These are phyloP conservation scores for Menidia menidia DNA, from an alignment of 2,797 vertebrate genomes.

Conservation along the genomic window DNA sequence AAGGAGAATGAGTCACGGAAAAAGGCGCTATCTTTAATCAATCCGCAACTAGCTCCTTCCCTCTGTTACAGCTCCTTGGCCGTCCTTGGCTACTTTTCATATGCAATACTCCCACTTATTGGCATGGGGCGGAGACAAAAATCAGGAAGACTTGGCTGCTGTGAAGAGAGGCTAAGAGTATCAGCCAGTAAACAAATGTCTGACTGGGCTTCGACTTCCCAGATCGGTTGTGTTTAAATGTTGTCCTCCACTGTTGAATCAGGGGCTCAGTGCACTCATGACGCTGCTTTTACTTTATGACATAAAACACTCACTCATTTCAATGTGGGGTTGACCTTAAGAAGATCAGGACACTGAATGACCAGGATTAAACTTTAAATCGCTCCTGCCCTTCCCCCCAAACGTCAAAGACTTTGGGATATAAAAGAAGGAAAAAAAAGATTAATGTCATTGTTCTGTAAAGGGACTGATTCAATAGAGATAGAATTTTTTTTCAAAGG, in stretches of 20 bases:
- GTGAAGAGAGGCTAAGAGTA: conserved; percentile 33
- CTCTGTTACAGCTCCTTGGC: conserved; percentile 30
- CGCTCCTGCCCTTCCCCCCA: conserved; percentile 16
- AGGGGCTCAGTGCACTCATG: conserved; percentile 34
- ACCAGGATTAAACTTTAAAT: conserved; percentile 17
- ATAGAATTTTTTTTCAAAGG: conserved; percentile 46
- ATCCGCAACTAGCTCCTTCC: conserved; percentile 28
- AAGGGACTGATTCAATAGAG: conserved; percentile 28
- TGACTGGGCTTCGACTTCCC: conserved; percentile 18
- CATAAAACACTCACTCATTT: conserved; percentile 33
- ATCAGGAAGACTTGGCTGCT: conserved; percentile 35
- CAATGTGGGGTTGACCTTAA: conserved; percentile 24
- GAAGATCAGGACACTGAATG: conserved; percentile 20
- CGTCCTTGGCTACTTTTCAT: conserved; percentile 40
- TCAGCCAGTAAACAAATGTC: conserved; percentile 34
- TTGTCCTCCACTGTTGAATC: conserved; percentile 32
- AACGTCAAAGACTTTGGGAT: conserved; percentile 14
- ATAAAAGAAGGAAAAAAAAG: not conserved
- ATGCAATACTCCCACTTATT: conserved; percentile 14
- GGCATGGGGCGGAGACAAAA: conserved; percentile 11
- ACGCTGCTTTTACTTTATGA: conserved; percentile 53
- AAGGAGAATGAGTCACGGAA: conserved; percentile 76
- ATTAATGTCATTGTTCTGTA: conserved; percentile 17
- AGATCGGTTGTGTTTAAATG: conserved; percentile 24
- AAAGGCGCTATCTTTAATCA: not conserved